Evolutionary conservation across 2,888 invertebrate genomes (phyloP).

Genomic region (Eupeodes luniger): DNA sequence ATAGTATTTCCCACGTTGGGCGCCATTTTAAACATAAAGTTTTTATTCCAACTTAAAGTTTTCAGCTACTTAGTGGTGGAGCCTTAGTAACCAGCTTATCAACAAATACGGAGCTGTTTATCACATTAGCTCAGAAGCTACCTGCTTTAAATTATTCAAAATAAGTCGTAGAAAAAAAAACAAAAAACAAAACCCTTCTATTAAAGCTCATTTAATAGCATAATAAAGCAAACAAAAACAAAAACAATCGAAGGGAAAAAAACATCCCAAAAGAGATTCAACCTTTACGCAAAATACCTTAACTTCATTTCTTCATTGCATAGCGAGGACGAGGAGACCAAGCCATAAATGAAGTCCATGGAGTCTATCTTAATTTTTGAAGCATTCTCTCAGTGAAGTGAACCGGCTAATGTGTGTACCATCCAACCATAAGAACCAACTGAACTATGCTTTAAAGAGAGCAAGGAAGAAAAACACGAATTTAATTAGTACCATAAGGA

Average conservation of each 20-base stretch:
- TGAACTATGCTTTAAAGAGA: not conserved
- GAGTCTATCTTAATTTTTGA: conserved; percentile 34
- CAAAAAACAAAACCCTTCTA: not conserved
- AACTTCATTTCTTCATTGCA: not conserved
- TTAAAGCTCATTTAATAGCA: conserved; percentile 21
- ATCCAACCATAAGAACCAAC: not conserved
- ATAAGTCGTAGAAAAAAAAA: not conserved
- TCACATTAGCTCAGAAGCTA: not conserved
- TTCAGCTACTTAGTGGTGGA: not conserved
- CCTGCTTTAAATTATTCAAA: not conserved
- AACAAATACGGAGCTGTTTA: not conserved
- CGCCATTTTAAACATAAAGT: not conserved
- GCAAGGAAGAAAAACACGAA: conserved; percentile 44
- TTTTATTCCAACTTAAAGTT: not conserved
- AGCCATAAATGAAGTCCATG: conserved; percentile 36
- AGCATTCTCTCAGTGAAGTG: conserved; percentile 47
- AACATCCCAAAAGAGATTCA: not conserved
- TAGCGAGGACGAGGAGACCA: not conserved
- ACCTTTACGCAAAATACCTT: conserved; percentile 7
- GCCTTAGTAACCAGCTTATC: not conserved
- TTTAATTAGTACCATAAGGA: conserved; percentile 66
- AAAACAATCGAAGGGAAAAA: too few species aligned
- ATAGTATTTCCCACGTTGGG: not conserved
- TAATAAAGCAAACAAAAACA: conserved; percentile 16
- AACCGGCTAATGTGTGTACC: conserved; percentile 56